Percentiles rank a stretch among this genome's conserved stretches.
Conservation (phyloP, 2,888 invertebrate genomes). For the Leucophora obtusa region DNA sequence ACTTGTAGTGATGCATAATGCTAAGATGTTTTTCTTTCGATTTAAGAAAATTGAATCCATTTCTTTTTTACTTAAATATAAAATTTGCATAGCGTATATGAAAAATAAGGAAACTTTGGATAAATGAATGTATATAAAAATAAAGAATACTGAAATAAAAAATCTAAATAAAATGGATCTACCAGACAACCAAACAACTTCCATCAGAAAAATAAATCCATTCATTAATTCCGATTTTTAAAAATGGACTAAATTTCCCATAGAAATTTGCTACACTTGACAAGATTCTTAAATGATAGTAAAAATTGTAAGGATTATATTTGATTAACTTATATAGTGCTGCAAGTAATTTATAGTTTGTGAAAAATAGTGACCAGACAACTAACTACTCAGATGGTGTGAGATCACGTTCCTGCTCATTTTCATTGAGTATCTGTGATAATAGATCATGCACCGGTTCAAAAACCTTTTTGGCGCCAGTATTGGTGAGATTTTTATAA, state of each 20-base stretch:
- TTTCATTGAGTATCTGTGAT: conserved; percentile 87
- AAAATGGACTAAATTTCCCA: neutral
- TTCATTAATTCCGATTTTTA: neutral
- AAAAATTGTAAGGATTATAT: conserved; percentile 17
- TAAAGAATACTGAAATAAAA: neutral
- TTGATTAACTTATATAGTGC: conserved; percentile 24
- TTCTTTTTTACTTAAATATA: conserved; percentile 27
- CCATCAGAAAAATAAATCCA: too few relatives aligned
- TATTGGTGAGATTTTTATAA: conserved; percentile 91
- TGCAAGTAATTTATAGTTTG: conserved; percentile 15
- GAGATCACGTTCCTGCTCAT: conserved; percentile 86
- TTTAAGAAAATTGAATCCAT: conserved; percentile 32
- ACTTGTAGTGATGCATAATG: conserved; percentile 40
- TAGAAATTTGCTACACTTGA: neutral
- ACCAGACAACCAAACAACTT: too few relatives aligned
- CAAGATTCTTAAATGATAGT: too few relatives aligned
- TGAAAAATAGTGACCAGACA: neutral
- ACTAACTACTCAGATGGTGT: conserved; percentile 83
- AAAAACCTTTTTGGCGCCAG: conserved; percentile 91
- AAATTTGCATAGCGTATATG: conserved; percentile 50
- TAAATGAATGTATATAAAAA: conserved; percentile 4
- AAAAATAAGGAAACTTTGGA: conserved; percentile 53
- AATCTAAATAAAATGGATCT: neutral
- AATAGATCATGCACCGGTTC: conserved; percentile 90
- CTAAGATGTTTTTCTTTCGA: conserved; percentile 12